phyloP scores from a whole-genome alignment of 2,888 invertebrate species.

The Aspidiotus rigidus region DNA sequence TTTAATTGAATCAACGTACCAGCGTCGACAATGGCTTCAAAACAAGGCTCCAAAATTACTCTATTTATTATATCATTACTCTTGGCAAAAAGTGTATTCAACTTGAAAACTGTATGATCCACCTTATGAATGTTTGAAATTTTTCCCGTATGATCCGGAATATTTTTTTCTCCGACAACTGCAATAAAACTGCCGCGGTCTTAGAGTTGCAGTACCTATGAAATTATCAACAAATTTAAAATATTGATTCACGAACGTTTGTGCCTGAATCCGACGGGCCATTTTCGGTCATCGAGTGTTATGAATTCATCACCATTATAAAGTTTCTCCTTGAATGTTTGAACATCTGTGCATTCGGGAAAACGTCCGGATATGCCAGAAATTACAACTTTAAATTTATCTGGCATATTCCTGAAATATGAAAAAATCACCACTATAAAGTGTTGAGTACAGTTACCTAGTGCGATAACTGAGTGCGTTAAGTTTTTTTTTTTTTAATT shows the following conservation, averaged over 20 bases:
- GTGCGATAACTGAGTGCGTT: too few relatives aligned
- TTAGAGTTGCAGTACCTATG: too few relatives aligned
- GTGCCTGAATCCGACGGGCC: slow-evolving; percentile 28
- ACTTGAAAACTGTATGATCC: slow-evolving; percentile 46
- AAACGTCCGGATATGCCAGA: slow-evolving; percentile 49
- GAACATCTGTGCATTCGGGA: slow-evolving; percentile 53
- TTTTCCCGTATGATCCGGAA: slow-evolving; percentile 43
- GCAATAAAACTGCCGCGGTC: too few relatives aligned
- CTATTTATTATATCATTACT: slow-evolving; percentile 47
- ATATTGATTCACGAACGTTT: neutral
- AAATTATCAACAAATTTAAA: neutral
- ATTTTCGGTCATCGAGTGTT: slow-evolving; percentile 32
- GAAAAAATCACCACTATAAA: neutral
- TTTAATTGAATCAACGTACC: slow-evolving; percentile 40
- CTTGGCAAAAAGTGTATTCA: slow-evolving; percentile 45
- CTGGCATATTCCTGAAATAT: neutral
- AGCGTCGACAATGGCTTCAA: slow-evolving; percentile 47
- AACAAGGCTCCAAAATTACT: slow-evolving; percentile 44
- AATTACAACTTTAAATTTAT: slow-evolving; percentile 42
- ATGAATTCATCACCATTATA: slow-evolving; percentile 40
- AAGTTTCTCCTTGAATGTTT: slow-evolving; percentile 51
- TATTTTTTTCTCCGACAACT: neutral
- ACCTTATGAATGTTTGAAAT: slow-evolving; percentile 42
- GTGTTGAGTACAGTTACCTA: too few relatives aligned
- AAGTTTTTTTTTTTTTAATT: too few relatives aligned